A percentile compares a stretch with the other conserved stretches of the same genome.
Conservation (phyloP, 1,140 invertebrate genomes). For the Bactericera cockerelli region DNA sequence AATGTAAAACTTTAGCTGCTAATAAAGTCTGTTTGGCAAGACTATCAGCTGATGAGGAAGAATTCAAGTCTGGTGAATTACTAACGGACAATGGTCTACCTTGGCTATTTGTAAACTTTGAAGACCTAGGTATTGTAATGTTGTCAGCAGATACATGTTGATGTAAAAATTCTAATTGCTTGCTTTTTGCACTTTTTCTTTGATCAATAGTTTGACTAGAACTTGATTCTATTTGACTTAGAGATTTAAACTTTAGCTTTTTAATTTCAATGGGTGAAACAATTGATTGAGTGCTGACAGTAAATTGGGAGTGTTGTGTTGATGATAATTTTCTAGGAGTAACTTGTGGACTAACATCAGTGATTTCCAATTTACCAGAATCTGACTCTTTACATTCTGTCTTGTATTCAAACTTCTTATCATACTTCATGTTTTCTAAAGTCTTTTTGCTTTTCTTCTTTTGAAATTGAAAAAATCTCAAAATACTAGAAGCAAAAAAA, state of each 20-base stretch:
- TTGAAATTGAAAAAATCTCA: conserved; percentile 2
- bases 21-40: conserved; percentile 52
- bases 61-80: conserved; percentile 10
- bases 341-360: not conserved
- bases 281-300: not conserved
- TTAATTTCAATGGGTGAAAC: not conserved
- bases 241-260: not conserved
- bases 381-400: not conserved
- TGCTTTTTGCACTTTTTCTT: not conserved
- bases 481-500: not conserved
- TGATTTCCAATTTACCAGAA: not conserved
- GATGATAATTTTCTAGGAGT: not conserved
- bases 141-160: conserved; percentile 22
- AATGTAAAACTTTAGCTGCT: conserved; percentile 57
- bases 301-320: not conserved
- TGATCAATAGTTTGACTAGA: conserved; percentile 5
- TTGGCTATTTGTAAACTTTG: conserved; percentile 9
- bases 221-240: conserved; percentile 6
- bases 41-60: conserved; percentile 41
- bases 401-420: not conserved
- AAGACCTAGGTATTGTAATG: conserved; percentile 19
- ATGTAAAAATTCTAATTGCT: conserved; percentile 3
- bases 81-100: conserved; percentile 10
- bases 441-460: not conserved
- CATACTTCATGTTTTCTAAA: not conserved